A percentile compares a stretch with the other conserved stretches of the same genome.
phyloP scores from a whole-genome alignment of 2,113 vertebrate genomes.

The Bolborhynchus lineola region DNA sequence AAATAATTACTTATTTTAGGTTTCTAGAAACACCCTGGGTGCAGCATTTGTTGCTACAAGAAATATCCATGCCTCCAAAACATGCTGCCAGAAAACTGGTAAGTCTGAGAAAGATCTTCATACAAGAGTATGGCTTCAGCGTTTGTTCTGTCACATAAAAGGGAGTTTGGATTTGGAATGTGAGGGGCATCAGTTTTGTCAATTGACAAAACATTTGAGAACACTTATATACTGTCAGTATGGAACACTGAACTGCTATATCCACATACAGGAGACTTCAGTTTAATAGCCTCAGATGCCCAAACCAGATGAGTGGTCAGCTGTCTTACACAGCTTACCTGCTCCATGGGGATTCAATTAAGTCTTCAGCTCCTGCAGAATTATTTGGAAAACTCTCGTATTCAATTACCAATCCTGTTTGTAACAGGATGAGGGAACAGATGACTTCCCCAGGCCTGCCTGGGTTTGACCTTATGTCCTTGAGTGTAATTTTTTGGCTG shows the following conservation, averaged over 20 bases:
- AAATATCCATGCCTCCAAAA: slow-evolving; percentile 86
- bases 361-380: not conserved
- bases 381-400: not conserved
- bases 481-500: not conserved
- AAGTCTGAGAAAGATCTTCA: not conserved
- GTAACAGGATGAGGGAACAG: accelerated
- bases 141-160: not conserved
- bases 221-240: not conserved
- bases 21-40: slow-evolving; percentile 84
- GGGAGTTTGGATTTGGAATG: not conserved
- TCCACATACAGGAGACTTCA: not conserved
- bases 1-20: slow-evolving; percentile 60
- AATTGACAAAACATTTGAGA: not conserved
- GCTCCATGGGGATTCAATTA: not conserved
- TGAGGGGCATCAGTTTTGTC: accelerated
- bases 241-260: accelerated
- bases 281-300: not conserved
- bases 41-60: slow-evolving; percentile 88
- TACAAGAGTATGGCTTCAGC: not conserved
- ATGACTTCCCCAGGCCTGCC: not conserved
- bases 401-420: not conserved
- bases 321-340: not conserved
- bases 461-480: slow-evolving; percentile 39
- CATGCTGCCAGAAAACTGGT: slow-evolving; percentile 90
- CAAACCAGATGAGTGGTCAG: not conserved